Evolutionary conservation across 2,797 vertebrate species (phyloP).

Genomic region (Xenops minutus): DNA sequence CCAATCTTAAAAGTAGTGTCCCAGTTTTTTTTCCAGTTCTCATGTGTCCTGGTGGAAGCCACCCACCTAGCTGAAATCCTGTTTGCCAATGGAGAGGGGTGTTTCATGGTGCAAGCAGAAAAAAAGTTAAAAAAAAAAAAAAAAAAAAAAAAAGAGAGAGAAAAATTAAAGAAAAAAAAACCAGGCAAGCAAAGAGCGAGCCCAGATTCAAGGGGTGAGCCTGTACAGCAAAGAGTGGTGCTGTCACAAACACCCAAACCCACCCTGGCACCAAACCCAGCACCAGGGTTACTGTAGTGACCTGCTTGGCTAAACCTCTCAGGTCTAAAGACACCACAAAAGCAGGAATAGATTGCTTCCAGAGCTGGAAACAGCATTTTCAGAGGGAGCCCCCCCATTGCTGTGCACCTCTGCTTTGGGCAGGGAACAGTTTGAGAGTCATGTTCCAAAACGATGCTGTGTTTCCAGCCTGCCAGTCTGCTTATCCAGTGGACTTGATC

Average conservation of each 20-base stretch:
- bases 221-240: background rate
- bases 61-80: background rate
- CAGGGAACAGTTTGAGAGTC: background rate
- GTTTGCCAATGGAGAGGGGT: background rate
- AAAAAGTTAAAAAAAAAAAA: no score
- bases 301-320: background rate
- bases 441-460: background rate
- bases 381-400: background rate
- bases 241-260: background rate
- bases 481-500: background rate
- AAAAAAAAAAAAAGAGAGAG: no score
- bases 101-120: background rate
- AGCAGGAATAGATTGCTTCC: background rate
- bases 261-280: background rate
- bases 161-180: background rate
- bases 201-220: background rate
- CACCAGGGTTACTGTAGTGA: background rate
- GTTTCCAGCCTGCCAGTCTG: background rate
- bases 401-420: background rate
- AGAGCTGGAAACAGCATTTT: background rate
- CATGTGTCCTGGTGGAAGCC: background rate
- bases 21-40: background rate
- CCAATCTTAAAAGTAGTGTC: background rate
- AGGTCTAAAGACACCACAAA: background rate
- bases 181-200: rapidly evolving